phyloP scores from a whole-genome alignment of 2,797 vertebrate genomes.

The Trematomus bernacchii region DNA sequence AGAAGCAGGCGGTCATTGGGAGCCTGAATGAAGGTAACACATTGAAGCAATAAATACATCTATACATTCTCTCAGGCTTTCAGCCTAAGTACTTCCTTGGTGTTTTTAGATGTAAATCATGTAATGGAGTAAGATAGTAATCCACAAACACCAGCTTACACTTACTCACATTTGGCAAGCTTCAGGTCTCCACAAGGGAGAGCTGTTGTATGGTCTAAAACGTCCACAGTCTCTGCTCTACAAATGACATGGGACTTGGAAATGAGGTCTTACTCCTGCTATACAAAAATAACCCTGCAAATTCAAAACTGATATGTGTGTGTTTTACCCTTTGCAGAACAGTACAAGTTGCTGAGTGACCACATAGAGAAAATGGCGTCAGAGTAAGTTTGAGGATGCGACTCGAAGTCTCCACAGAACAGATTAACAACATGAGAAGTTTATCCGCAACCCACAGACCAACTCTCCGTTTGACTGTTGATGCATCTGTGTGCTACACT shows the following conservation, averaged over 20 bases:
- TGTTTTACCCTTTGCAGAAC: constrained; percentile 84
- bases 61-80: background rate
- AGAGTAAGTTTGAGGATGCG: constrained; percentile 80
- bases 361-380: constrained; percentile 95
- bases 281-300: too few relatives aligned
- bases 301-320: constrained; percentile 22
- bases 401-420: constrained; percentile 25
- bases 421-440: constrained; percentile 30
- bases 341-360: constrained; percentile 95
- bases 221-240: background rate
- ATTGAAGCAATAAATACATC: background rate
- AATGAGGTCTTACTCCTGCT: background rate
- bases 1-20: constrained; percentile 97
- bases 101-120: background rate
- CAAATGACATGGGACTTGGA: background rate
- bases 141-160: background rate
- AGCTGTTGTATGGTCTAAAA: background rate
- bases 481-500: constrained; percentile 19
- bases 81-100: background rate
- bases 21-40: constrained; percentile 93
- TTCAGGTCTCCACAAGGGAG: background rate
- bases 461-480: background rate
- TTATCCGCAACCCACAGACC: constrained; percentile 4
- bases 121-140: background rate
- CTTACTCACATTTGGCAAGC: background rate